A percentile compares a stretch with the other conserved stretches of the same genome.
These are phyloP conservation scores for Ferrisia virgata DNA, from an alignment of 2,888 invertebrate species.

Conservation along the genomic window DNA sequence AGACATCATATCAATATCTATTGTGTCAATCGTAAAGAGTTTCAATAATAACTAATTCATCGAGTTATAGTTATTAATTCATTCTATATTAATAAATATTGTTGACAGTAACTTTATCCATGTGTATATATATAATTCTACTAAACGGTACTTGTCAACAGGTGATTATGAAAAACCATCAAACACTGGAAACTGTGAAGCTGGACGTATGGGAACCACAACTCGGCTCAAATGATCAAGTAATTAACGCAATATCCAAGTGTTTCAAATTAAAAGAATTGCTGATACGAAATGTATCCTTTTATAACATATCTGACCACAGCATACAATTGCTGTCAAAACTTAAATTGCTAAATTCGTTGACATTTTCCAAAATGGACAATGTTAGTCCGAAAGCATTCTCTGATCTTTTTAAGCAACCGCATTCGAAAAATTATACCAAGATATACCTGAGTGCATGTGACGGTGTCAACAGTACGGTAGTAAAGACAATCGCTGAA, in stretches of 20 bases:
- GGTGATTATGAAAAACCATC: slow-evolving; percentile 21
- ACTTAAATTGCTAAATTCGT: not conserved
- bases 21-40: too few species aligned
- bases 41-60: too few species aligned
- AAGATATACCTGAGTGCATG: slow-evolving; percentile 31
- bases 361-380: slow-evolving; percentile 35
- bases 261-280: not conserved
- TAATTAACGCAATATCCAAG: slow-evolving; percentile 24
- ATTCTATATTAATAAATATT: too few species aligned
- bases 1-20: too few species aligned
- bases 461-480: slow-evolving; percentile 8
- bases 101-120: too few species aligned
- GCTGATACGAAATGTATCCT: slow-evolving; percentile 16
- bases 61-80: too few species aligned
- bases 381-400: slow-evolving; percentile 8
- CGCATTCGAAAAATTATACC: slow-evolving; percentile 18
- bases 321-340: not conserved
- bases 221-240: slow-evolving; percentile 35
- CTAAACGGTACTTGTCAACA: not conserved
- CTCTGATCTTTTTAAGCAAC: slow-evolving; percentile 18
- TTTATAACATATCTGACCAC: slow-evolving; percentile 23
- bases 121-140: too few species aligned
- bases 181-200: slow-evolving; percentile 23
- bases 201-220: slow-evolving; percentile 39
- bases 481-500: slow-evolving; percentile 34